These are phyloP conservation scores for Catalaphyllia jardinei DNA, from an alignment of 64 coral and sea anemone species.

Conservation along the genomic window DNA sequence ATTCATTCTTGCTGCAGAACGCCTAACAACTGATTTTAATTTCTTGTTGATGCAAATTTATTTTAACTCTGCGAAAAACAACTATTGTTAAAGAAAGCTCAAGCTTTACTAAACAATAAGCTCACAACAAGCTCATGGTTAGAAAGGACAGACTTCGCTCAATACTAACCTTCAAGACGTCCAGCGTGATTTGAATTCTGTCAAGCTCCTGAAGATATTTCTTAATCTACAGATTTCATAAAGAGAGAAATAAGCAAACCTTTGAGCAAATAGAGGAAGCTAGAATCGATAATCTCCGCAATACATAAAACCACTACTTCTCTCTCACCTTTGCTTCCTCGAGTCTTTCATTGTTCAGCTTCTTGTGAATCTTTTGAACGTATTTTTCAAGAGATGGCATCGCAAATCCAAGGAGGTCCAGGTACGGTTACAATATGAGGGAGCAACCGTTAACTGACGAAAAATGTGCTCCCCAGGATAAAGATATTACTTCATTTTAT, in stretches of 20 bases:
- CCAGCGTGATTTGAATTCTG: constrained; percentile 74
- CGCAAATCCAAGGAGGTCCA: not conserved
- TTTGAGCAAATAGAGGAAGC: no score
- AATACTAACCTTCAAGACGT: constrained; percentile 79
- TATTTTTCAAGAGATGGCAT: constrained; percentile 63
- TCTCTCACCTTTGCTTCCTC: constrained; percentile 66
- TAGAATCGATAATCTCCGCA: no score
- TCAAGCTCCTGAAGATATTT: constrained; percentile 90
- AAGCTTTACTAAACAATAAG: not conserved
- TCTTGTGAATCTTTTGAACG: constrained; percentile 67
- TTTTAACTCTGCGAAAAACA: not conserved
- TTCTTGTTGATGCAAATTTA: not conserved
- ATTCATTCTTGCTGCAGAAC: no score
- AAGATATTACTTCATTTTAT: not conserved
- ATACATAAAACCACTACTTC: no score
- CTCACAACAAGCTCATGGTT: no score
- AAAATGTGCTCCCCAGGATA: not conserved
- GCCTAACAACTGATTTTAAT: no score
- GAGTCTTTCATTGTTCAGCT: constrained; percentile 41
- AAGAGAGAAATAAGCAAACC: not conserved
- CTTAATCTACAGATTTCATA: constrained; percentile 58
- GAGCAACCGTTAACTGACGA: not conserved
- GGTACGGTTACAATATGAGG: not conserved
- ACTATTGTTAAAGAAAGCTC: no score
- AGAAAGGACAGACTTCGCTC: not conserved